Evolutionary conservation across 2,113 vertebrate species (phyloP).

Genomic region (Chrysemys picta): DNA sequence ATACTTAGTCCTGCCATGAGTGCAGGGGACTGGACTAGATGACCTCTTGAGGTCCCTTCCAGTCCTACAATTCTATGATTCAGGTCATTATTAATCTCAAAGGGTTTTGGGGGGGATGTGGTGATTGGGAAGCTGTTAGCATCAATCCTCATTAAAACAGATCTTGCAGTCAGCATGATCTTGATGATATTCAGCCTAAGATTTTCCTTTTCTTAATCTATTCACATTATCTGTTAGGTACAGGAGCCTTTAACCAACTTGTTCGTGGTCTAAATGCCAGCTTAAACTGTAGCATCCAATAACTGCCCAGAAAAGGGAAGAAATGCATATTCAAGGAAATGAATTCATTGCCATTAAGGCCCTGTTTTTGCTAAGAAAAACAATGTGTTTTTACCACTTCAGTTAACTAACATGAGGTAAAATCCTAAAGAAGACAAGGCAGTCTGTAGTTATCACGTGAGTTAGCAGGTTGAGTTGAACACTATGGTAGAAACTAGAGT

Average conservation of each 20-base stretch:
- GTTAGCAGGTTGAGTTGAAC: neutral
- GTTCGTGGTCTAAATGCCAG: neutral
- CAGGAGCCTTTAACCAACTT: neutral
- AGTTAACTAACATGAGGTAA: neutral
- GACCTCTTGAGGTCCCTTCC: too few species aligned
- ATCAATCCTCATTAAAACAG: neutral
- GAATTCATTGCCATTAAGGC: neutral
- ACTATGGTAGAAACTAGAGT: neutral
- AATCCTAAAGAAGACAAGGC: neutral
- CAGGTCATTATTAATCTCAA: neutral
- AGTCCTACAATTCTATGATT: neutral
- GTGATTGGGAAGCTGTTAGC: neutral
- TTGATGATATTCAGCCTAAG: neutral
- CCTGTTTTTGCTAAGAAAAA: neutral
- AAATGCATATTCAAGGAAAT: neutral
- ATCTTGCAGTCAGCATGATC: neutral
- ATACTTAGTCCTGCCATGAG: too few species aligned
- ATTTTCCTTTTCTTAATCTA: neutral
- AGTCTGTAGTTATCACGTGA: neutral
- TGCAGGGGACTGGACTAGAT: too few species aligned
- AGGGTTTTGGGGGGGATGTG: neutral
- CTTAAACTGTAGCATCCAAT: neutral
- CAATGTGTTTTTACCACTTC: neutral
- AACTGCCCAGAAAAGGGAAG: neutral
- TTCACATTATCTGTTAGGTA: neutral